Evolutionary conservation across 2,888 invertebrate species (phyloP).

Genomic region (Tenthredo mesomela): DNA sequence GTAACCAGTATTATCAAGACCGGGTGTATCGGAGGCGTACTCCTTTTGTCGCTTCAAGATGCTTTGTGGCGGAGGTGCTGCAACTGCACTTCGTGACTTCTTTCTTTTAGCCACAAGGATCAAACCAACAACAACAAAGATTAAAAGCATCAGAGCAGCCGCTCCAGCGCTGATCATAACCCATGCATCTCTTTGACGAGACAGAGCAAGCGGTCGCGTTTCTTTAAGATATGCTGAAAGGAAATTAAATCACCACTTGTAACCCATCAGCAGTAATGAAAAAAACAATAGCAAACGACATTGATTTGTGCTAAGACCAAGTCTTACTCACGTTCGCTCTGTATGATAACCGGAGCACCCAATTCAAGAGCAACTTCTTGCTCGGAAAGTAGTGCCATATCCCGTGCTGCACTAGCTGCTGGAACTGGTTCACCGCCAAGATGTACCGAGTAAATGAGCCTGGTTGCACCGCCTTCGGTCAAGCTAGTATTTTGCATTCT

Average conservation of each 20-base stretch:
- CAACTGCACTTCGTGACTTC: constrained; percentile 70
- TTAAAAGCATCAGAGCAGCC: constrained; percentile 81
- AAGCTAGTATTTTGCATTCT: constrained; percentile 74
- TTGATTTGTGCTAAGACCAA: constrained; percentile 14
- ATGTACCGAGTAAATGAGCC: constrained; percentile 88
- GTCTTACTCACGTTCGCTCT: constrained; percentile 89
- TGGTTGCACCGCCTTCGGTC: constrained; percentile 68
- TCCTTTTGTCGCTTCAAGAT: constrained; percentile 66
- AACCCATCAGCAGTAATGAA: constrained; percentile 8
- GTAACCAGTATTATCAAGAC: constrained; percentile 71
- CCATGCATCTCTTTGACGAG: constrained; percentile 81
- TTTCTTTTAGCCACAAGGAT: constrained; percentile 71
- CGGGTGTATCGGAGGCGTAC: constrained; percentile 65
- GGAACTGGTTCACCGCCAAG: constrained; percentile 90
- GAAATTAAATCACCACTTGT: constrained; percentile 26
- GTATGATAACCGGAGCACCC: constrained; percentile 88
- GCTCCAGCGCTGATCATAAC: constrained; percentile 83
- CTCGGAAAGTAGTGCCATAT: constrained; percentile 90
- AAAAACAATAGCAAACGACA: constrained; percentile 9
- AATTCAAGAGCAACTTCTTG: constrained; percentile 87
- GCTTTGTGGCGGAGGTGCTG: constrained; percentile 67
- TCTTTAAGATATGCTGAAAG: constrained; percentile 85
- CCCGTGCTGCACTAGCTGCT: constrained; percentile 89
- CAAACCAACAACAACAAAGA: constrained; percentile 71
- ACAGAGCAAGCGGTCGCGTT: constrained; percentile 82